A percentile compares a stretch with the other conserved stretches of the same genome.
Evolutionary conservation across 2,113 vertebrate genomes (phyloP).

Genomic region (Coregonus clupeaformis): DNA sequence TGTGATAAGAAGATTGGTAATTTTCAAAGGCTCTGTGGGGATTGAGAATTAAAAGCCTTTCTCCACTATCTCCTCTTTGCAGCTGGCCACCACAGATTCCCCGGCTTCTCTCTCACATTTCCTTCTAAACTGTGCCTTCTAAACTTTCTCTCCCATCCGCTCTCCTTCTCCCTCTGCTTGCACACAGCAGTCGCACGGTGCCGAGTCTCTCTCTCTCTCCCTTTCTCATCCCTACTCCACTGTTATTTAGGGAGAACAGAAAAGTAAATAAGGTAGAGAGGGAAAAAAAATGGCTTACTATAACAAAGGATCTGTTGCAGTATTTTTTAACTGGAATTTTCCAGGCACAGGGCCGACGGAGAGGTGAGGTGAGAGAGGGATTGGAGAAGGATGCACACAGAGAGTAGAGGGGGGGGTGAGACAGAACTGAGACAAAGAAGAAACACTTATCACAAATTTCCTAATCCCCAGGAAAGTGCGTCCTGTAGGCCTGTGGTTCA

Average conservation of each 20-base stretch:
- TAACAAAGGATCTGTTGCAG: slow-evolving; percentile 51
- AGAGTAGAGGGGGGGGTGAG: slow-evolving; percentile 13
- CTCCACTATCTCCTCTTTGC: slow-evolving; percentile 81
- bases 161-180: slow-evolving; percentile 27
- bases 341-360: slow-evolving; percentile 28
- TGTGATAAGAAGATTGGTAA: slow-evolving; percentile 88
- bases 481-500: slow-evolving; percentile 6
- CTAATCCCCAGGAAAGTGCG: slow-evolving; percentile 43
- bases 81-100: slow-evolving; percentile 82
- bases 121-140: slow-evolving; percentile 74
- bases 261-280: slow-evolving; percentile 66
- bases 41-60: slow-evolving; percentile 86
- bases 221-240: slow-evolving; percentile 32
- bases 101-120: slow-evolving; percentile 74
- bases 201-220: slow-evolving; percentile 6
- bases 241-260: slow-evolving; percentile 65
- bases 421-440: not conserved
- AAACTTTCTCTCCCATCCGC: slow-evolving; percentile 71
- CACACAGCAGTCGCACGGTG: not conserved
- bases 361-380: not conserved
- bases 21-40: slow-evolving; percentile 86
- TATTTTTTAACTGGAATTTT: too few relatives aligned
- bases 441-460: slow-evolving; percentile 34
- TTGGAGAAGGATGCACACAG: slow-evolving; percentile 15
- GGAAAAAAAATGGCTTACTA: slow-evolving; percentile 53